Evolutionary conservation across 1,140 invertebrate genomes (phyloP).

Genomic region (Leguminivora glycinivorella): DNA sequence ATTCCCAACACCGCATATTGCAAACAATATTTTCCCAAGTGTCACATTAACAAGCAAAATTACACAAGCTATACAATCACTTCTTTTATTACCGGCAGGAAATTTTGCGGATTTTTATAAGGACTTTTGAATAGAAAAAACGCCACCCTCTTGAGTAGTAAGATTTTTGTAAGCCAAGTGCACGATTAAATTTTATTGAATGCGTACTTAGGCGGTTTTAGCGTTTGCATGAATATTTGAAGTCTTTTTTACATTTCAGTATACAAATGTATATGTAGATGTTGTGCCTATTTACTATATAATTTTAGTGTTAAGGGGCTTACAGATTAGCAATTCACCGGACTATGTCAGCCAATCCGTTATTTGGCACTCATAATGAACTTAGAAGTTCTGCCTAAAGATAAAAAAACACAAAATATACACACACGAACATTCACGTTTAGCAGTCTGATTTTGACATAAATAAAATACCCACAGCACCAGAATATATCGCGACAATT

Average conservation of each 20-base stretch:
- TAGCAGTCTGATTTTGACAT: neutral
- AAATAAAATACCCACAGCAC: slow-evolving; percentile 15
- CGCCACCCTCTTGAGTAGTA: slow-evolving; percentile 31
- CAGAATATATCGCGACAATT: slow-evolving; percentile 35
- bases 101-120: slow-evolving; percentile 64
- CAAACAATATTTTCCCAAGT: slow-evolving; percentile 50
- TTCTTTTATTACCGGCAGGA: slow-evolving; percentile 54
- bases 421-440: neutral
- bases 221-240: neutral
- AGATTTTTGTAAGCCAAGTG: slow-evolving; percentile 11
- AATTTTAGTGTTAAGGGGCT: too few species aligned
- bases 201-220: slow-evolving; percentile 17
- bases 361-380: too few species aligned
- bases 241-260: neutral
- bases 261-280: neutral
- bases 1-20: slow-evolving; percentile 41
- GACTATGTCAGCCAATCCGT: too few species aligned
- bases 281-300: too few species aligned
- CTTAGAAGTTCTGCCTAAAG: too few species aligned
- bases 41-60: slow-evolving; percentile 60
- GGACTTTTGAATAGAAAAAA: slow-evolving; percentile 60
- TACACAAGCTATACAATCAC: slow-evolving; percentile 66
- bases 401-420: neutral
- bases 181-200: slow-evolving; percentile 29
- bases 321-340: too few species aligned